Base-by-base conservation (phyloP, 2,113 vertebrate genomes). In the Hippocampus mohnikei region DNA sequence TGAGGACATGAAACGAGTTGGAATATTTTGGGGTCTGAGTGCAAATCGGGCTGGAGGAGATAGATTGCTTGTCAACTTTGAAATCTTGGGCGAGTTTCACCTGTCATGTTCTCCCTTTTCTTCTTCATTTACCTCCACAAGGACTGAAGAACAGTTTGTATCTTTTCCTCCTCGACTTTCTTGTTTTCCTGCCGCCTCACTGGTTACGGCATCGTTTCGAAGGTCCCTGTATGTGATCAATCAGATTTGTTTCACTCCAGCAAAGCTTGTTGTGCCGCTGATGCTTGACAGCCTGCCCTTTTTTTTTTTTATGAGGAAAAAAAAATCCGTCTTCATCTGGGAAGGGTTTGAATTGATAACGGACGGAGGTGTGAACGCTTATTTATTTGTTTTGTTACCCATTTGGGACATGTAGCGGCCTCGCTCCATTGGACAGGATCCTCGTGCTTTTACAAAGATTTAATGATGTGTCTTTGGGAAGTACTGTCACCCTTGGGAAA, bases 381-480 rank as follows among this genome's bases (percentile, higher is more conserved):
- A 20, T 71, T 55, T 71, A 20, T 77, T 71, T 70, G 67, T 76
- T 40, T 61, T 40, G n/a, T 27, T 60, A 50, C 67, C 59, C 41
- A 67, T 48, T 37, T 69, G 50, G 74, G 56, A 69, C 56, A 75
- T 53, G 74, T 73, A 68, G 62, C 20, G 41, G 69, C 63, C 2
- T 44, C 61, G 72, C 76, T 77, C 59, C 33, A 63, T 55, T 81
- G 74, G 73, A 56, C 77, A 62, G 23, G 70, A 79, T 67, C 64
- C 55, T 40, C 15, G 62, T 64, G 56, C 25, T 76, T 60, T 78
- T 74, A 75, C 77, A 74, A 70, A 70, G 59, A 77, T 85, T 85
- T 78, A 80, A 87, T 88, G 74, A 79, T 83, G 78, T 76, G 69
- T 77, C 84, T 76, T 59, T 42, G 81, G 76, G 76, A 76, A 70